Conservation (phyloP, 2,797 vertebrate species). For the Rachycentron canadum region DNA sequence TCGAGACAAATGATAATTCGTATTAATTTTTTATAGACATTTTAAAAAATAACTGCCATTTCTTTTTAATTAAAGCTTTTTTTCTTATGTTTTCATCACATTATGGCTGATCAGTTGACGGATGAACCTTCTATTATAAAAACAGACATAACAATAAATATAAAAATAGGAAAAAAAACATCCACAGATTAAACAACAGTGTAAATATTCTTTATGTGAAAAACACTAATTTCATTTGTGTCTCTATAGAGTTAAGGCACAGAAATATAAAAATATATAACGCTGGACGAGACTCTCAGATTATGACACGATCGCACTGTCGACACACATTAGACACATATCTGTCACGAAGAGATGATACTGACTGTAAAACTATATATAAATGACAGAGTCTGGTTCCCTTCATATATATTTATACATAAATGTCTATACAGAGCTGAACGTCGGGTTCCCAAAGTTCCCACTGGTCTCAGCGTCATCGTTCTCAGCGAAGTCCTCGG, state of each 20-base stretch:
- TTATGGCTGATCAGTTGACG: no score
- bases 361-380: conserved; percentile 21
- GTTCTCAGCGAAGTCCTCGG: conserved; percentile 86
- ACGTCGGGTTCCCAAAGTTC: conserved; percentile 78
- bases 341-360: not conserved
- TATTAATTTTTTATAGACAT: no score
- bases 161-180: not conserved
- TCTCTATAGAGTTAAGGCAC: conserved; percentile 21
- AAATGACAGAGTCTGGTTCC: conserved; percentile 23
- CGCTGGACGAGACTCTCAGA: conserved; percentile 1
- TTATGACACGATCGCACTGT: not conserved
- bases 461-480: conserved; percentile 77
- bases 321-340: conserved; percentile 4
- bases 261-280: conserved; percentile 66
- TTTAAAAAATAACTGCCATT: no score
- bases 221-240: conserved; percentile 32
- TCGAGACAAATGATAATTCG: no score
- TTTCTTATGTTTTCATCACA: no score
- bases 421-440: conserved; percentile 59
- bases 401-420: conserved; percentile 8
- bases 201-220: conserved; percentile 66
- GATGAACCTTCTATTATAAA: not conserved
- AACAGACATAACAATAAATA: not conserved
- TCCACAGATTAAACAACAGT: not conserved
- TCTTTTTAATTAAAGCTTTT: no score